These are phyloP conservation scores for Eupeodes luniger DNA, from an alignment of 2,888 invertebrate genomes.

Conservation along the genomic window DNA sequence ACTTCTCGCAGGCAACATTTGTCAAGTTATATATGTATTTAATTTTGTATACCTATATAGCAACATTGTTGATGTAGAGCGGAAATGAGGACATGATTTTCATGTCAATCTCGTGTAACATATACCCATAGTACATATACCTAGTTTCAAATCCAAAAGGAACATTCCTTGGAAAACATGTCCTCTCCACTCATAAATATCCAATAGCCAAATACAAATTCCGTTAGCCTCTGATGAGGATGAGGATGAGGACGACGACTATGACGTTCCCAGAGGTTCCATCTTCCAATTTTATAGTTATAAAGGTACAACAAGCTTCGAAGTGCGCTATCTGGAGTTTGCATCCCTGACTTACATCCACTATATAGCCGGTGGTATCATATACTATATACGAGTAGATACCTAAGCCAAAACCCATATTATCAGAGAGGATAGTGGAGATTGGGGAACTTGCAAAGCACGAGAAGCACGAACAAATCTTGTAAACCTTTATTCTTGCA, in stretches of 20 bases:
- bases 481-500: slow-evolving; percentile 75
- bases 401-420: not conserved
- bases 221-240: slow-evolving; percentile 70
- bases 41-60: not conserved
- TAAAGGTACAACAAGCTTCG: slow-evolving; percentile 33
- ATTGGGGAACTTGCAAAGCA: slow-evolving; percentile 56
- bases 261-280: slow-evolving; percentile 66
- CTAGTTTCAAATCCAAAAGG: slow-evolving; percentile 49
- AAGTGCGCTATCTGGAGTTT: slow-evolving; percentile 70
- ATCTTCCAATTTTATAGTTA: slow-evolving; percentile 32
- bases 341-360: slow-evolving; percentile 65
- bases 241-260: no score
- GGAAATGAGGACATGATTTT: slow-evolving; percentile 75
- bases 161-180: slow-evolving; percentile 60
- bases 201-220: slow-evolving; percentile 76
- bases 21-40: no score
- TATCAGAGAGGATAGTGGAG: slow-evolving; percentile 6
- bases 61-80: slow-evolving; percentile 58
- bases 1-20: no score
- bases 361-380: slow-evolving; percentile 16
- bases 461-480: slow-evolving; percentile 76
- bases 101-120: slow-evolving; percentile 71
- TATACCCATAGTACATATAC: slow-evolving; percentile 2
- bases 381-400: not conserved
- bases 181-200: slow-evolving; percentile 75